Conservation (phyloP, 2,888 invertebrate genomes). For the Harpagoxenus sublaevis region DNA sequence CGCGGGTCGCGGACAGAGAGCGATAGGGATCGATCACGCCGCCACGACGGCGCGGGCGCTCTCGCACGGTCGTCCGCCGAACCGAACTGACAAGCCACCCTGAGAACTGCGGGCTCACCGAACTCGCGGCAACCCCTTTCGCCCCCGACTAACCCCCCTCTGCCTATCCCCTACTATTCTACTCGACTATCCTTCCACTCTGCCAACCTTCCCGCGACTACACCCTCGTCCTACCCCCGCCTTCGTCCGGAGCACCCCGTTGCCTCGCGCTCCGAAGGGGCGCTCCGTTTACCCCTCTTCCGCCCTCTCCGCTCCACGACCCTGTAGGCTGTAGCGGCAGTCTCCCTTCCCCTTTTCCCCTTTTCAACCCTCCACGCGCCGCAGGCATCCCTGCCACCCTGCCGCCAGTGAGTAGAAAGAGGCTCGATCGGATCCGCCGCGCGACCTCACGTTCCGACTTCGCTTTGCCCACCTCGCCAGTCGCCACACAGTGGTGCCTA, state of each 20-base stretch:
- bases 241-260: too few species aligned
- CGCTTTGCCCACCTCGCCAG: constrained; percentile 3
- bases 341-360: neutral
- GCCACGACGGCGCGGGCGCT: constrained; percentile 82
- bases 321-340: neutral
- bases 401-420: constrained; percentile 32
- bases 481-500: constrained; percentile 9
- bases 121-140: constrained; percentile 63
- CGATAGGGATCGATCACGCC: constrained; percentile 65
- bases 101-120: constrained; percentile 67
- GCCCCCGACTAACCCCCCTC: constrained; percentile 22
- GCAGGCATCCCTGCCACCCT: neutral
- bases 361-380: neutral
- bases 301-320: neutral
- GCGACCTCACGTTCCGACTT: constrained; percentile 44
- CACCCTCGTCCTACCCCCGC: constrained; percentile 11
- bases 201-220: constrained; percentile 35
- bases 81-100: constrained; percentile 79
- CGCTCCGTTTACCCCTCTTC: neutral
- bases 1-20: constrained; percentile 12
- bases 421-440: constrained; percentile 40
- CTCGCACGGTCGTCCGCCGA: constrained; percentile 79
- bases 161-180: neutral
- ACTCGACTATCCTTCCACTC: constrained; percentile 25
- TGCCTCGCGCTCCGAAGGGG: too few species aligned